Evolutionary conservation across 1,140 invertebrate genomes (phyloP).

Genomic region (Campodea augens): DNA sequence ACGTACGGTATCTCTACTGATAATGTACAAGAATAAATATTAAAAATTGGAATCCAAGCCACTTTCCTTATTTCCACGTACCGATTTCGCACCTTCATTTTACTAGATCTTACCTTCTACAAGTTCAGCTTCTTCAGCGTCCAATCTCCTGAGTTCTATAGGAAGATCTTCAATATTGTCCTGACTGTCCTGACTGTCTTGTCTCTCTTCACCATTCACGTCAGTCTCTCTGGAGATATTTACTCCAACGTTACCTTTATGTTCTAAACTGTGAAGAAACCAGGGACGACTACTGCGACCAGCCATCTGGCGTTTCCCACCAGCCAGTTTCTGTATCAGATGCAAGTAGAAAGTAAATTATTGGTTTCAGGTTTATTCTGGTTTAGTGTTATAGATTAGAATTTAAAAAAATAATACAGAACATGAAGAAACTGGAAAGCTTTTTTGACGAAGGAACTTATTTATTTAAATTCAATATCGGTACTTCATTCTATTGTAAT

Average conservation of each 20-base stretch:
- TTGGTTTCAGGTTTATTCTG: not conserved
- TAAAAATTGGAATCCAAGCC: too few relatives aligned
- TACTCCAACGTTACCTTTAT: not conserved
- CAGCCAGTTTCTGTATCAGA: constrained; percentile 43
- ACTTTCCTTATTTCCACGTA: too few relatives aligned
- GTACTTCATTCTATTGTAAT: too few relatives aligned
- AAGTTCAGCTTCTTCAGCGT: constrained; percentile 50
- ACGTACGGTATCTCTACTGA: too few relatives aligned
- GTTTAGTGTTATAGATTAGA: too few relatives aligned
- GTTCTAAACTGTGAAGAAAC: constrained; percentile 33
- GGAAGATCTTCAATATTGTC: constrained; percentile 55
- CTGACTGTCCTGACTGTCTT: constrained; percentile 24
- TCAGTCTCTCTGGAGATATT: constrained; percentile 3
- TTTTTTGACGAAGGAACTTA: too few relatives aligned
- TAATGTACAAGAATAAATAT: too few relatives aligned
- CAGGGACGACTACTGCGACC: constrained; percentile 37
- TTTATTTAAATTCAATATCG: too few relatives aligned
- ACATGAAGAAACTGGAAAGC: too few relatives aligned
- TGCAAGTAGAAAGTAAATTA: not conserved
- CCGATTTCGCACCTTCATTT: too few relatives aligned
- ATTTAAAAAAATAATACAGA: too few relatives aligned
- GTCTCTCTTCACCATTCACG: not conserved
- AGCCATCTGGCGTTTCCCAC: constrained; percentile 37
- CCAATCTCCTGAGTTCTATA: constrained; percentile 68
- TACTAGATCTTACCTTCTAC: too few relatives aligned